Evolutionary conservation across 2,113 vertebrate species (phyloP), one percentile per base, ranked within the genome.

Genomic region (Archocentrus centrarchus): DNA sequence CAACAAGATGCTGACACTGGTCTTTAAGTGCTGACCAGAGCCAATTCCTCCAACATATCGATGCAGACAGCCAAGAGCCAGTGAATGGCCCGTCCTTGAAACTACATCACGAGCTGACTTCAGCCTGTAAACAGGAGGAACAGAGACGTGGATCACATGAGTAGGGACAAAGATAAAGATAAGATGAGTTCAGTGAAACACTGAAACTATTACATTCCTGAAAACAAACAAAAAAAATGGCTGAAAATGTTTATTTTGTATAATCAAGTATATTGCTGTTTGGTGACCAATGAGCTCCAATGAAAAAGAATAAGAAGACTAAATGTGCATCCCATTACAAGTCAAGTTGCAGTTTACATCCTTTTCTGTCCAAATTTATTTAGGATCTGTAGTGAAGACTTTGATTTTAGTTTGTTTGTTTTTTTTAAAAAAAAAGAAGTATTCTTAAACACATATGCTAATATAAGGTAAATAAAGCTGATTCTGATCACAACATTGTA

Each of bases 11-110:
- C 98, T 99, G 92, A 99, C 98, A 10, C 98, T 99, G 17, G 98
- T 99, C 96, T 99, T 99, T 79, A 99, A 95, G 92, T 99, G 98
- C 88, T 99, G 98, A 9, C 98, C 98, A n/a, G 98, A 99, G 57
- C 98, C 98, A 50, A 99, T 99, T 61, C 98, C 98, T 68, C 98
- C 98, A 77, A 99, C 98, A 5, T 99, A 99, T 37, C 98, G 97
- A 93, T 99, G 98, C 68, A 99, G 96, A 90, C 98, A 99, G 41
- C 98, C 98, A 24, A 99, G 96, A 86, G 98, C 98, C 94, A 99
- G 94, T 11, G 98, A 99, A 92, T 99, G 98, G 7, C 98, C 98
- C 0, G 98, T 99, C 91, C 98, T 96, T 70, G 98, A 99, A 13
- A 99, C 98, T 27, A 99, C 98, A 7, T 99, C 98, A 79, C 98